Evolutionary conservation across 2,888 invertebrate genomes (phyloP), one percentile per base, ranked within the genome.

Genomic region (Drosophila nr. fundita): DNA sequence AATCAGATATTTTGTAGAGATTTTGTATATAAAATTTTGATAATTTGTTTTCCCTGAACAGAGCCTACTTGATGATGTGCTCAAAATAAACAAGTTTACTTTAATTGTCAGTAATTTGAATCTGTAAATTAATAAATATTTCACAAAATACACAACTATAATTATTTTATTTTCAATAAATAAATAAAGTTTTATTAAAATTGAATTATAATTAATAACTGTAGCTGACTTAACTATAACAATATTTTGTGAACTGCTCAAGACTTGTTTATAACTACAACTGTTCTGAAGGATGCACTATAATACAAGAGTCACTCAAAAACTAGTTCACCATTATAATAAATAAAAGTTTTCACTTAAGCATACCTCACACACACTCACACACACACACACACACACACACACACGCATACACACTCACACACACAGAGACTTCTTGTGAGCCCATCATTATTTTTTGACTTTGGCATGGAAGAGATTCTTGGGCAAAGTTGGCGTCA

Each of bases 361-460:
- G n/a, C n/a, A 32, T 29, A 13, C 54, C 15, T 34, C 54, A 55
- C 36, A 55, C 38, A 38, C 27, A 38, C 36, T 2, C 18, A 15
- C 21, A 21, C 21, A 15, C 10, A 21, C 8, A 29, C 11, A 2
- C n/a, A 29, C 29, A 38, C 48, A 18, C 21, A 18, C 29, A 2
- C 5, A n/a, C n/a, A 15, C 18, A 38, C 7, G n/a, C n/a, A n/a
- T n/a, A n/a, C 48, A 18, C 21, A 18, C 29, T 1, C 6, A n/a
- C n/a, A 18, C 18, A 38, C 8, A 38, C 8, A 48, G 21, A 29
- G 49, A 36, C 62, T 36, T 49, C n/a, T 54, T 68, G 11, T 30
- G 38, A 36, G 50, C 49, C 38, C 64, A 68, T 77, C 61, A 65
- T 77, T 65, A 73, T 65, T 68, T 73, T 55, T 52, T 40, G 59